These are phyloP conservation scores for Ictalurus furcatus DNA, from an alignment of 2,113 vertebrate species.

Conservation along the genomic window DNA sequence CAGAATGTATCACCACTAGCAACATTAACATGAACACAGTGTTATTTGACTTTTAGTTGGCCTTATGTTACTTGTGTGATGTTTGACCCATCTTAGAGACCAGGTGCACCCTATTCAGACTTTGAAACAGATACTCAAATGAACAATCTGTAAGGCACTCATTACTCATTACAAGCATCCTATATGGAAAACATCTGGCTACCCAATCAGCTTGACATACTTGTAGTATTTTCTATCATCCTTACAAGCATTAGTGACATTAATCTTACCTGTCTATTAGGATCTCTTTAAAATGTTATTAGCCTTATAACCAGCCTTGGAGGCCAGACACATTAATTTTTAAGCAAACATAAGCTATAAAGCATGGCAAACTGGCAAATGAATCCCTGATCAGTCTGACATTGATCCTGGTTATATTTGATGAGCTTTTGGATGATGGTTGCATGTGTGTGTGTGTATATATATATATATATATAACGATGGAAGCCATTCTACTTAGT, in stretches of 20 bases:
- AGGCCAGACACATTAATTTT: neutral
- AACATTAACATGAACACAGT: neutral
- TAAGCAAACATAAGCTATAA: neutral
- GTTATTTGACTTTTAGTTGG: neutral
- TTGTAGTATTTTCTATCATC: constrained; percentile 5
- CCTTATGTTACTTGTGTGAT: neutral
- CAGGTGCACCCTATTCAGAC: neutral
- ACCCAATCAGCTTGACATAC: neutral
- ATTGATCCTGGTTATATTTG: neutral
- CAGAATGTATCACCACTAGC: neutral
- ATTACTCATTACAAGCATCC: constrained; percentile 7
- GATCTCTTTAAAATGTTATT: neutral
- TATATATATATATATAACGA: too few relatives aligned
- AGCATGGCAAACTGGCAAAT: neutral
- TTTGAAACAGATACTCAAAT: constrained; percentile 1
- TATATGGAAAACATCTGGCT: constrained; percentile 8
- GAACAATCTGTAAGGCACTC: constrained; percentile 10
- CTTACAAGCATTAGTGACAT: neutral
- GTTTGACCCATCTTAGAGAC: neutral
- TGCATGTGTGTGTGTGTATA: too few relatives aligned
- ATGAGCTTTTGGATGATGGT: neutral
- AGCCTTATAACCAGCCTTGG: neutral
- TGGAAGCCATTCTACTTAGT: neutral
- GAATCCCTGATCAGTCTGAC: constrained; percentile 1
- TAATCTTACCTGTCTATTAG: constrained; percentile 5